Base-by-base conservation (phyloP, 2,113 vertebrate species). In the Engystomops pustulosus region DNA sequence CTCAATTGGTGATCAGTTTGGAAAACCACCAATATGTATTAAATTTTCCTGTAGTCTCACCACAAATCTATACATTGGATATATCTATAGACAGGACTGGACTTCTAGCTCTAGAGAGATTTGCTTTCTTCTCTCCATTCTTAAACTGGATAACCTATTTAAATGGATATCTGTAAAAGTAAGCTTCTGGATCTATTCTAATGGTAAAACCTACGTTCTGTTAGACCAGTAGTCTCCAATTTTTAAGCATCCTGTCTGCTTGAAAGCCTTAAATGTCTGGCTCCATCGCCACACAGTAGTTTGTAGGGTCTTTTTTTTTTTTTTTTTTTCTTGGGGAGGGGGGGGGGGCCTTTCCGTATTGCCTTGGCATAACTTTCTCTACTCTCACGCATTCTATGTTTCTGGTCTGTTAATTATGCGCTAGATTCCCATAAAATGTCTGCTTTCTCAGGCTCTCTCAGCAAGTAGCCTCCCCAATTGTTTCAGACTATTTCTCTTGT, bases 351-450 rank as follows among this genome's bases (percentile, higher is more conserved):
- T 70, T 75, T 65, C 70, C 30, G 65, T 77, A 79, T 70, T 18
- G 47, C 65, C 49, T 70, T 85, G 83, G 83, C 75, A 85, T 79
- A 79, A 79, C 83, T 85, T 79, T 58, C 62, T 27, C 65, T 78
- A 79, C 83, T 85, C 83, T 85, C 83, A 79, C 83, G 83, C 83
- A 85, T 79, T 85, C 83, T 79, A 68, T 84, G 72, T 85, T 79
- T 85, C 83, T 85, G 83, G 74, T 79, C 83, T 79, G 83, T 85
- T 85, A 85, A 85, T 85, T 85, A 85, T 85, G 83, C 83, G 74
- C 83, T 79, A 55, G 62, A 58, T 85, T 85, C 83, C 75, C 49
- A 85, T 85, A 85, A 85, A 85, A 85, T 85, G 83, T 85, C 83
- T 85, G 83, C 83, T 78, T 85, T 85, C 83, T 79, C 75, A 85